Base-by-base conservation (phyloP, 1,140 invertebrate genomes). In the Maconellicoccus hirsutus region DNA sequence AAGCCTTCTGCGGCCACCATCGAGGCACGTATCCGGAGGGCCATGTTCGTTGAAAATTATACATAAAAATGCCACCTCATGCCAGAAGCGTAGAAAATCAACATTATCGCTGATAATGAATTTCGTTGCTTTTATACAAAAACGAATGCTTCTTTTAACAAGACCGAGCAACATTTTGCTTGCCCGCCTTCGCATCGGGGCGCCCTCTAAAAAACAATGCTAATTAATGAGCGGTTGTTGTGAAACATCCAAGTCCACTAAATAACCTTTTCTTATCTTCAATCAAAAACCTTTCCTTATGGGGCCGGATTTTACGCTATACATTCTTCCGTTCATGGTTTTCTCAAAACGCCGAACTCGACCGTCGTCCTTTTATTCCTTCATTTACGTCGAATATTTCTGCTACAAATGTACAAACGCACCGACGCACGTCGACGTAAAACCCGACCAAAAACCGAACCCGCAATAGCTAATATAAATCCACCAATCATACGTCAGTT, bases 81-180 rank as follows among this genome's bases (percentile, higher is more conserved):
- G 12, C 29, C 4, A 52, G n/a, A 52, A 52, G 42, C n/a, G 42
- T 52, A 52, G 42, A 52, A 52, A 52, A 52, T 2, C 42, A 19
- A 52, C n/a, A 19, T 19, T 52, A 52, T 52, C 42, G 42, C 42
- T 52, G 10, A 19, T 52, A 52, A 52, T 52, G 42, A 52, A 52
- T 52, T 52, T 33, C 29, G 4, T 52, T 6, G 6, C 16, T 19
- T 16, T 52, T 52, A 16, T 16, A 52, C 4, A 6, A 52, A 52
- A 52, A 52, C 42, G 42, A 33, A 52, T 52, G 42, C 42, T 52
- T 52, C 6, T 52, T 52, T 52, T 52, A 52, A 52, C 42, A 52
- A 14, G 42, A 52, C n/a, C 12, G 10, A 16, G 42, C 42, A 52
- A 52, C 42, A 52, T 52, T 52, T 52, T 3, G 42, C 16, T 14